Percentiles rank a stretch among this genome's conserved stretches.
phyloP scores from a whole-genome alignment of 2,113 vertebrate genomes.

The Phalacrocorax pelagicus region DNA sequence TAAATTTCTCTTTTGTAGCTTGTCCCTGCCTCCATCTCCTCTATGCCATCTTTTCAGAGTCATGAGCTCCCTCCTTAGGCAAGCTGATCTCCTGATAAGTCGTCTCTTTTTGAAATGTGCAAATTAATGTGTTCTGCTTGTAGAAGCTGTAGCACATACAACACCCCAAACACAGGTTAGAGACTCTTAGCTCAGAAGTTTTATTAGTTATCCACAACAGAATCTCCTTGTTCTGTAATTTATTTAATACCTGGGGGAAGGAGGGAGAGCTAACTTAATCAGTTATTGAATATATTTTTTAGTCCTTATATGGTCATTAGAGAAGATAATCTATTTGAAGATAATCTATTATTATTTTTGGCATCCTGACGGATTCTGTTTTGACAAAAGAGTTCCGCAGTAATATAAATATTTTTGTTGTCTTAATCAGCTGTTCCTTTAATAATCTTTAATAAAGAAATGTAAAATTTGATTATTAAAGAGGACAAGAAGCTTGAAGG shows the following conservation, averaged over 20 bases:
- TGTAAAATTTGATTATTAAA: neutral
- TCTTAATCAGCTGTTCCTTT: neutral
- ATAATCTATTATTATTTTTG: neutral
- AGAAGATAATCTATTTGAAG: neutral
- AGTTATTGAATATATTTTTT: neutral
- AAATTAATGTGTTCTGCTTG: neutral
- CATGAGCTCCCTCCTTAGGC: neutral
- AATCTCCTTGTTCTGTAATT: neutral
- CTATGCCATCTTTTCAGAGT: neutral
- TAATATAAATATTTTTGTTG: neutral
- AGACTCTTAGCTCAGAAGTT: neutral
- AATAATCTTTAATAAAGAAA: neutral
- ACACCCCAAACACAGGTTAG: neutral
- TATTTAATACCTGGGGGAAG: neutral
- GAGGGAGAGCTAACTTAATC: neutral
- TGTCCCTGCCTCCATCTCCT: neutral
- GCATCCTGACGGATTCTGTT: neutral
- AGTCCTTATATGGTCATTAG: neutral
- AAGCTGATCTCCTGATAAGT: neutral
- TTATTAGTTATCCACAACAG: neutral
- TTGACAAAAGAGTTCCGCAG: neutral
- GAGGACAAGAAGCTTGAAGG: neutral
- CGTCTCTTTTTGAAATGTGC: neutral
- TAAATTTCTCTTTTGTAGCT: neutral
- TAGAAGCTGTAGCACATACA: neutral